These are phyloP conservation scores for Drosophila grimshawi DNA, from an alignment of 1,140 invertebrate genomes.

Conservation along the genomic window DNA sequence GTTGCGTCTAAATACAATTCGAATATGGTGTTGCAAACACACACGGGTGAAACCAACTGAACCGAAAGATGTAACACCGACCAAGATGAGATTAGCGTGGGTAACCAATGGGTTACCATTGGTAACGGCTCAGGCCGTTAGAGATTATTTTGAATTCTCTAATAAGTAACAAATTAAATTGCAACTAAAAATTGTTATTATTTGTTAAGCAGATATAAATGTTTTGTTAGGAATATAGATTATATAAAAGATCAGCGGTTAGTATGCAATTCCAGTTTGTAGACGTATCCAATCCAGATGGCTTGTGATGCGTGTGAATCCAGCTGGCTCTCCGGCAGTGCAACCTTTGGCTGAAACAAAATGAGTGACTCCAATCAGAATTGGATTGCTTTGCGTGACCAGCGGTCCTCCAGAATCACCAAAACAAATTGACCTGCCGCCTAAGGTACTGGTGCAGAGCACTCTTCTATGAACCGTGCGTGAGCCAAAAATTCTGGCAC, in stretches of 20 bases:
- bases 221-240: not conserved
- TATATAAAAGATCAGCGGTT: conserved; percentile 1
- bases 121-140: too few species aligned
- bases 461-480: conserved; percentile 18
- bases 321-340: conserved; percentile 54
- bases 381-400: conserved; percentile 29
- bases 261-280: conserved; percentile 50
- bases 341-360: conserved; percentile 53
- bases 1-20: too few species aligned
- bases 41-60: too few species aligned
- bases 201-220: not conserved
- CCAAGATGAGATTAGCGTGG: too few species aligned
- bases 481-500: conserved; percentile 14
- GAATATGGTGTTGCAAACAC: too few species aligned
- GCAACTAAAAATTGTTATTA: not conserved
- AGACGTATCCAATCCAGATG: conserved; percentile 51
- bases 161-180: too few species aligned
- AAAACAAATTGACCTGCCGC: conserved; percentile 48
- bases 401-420: conserved; percentile 62
- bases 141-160: too few species aligned
- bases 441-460: conserved; percentile 46
- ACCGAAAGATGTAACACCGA: too few species aligned
- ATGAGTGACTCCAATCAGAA: conserved; percentile 48
- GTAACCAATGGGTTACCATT: too few species aligned
- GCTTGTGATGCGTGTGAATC: conserved; percentile 51